Base-by-base conservation (phyloP, 2,888 invertebrate species). In the Drosophila ustulata region DNA sequence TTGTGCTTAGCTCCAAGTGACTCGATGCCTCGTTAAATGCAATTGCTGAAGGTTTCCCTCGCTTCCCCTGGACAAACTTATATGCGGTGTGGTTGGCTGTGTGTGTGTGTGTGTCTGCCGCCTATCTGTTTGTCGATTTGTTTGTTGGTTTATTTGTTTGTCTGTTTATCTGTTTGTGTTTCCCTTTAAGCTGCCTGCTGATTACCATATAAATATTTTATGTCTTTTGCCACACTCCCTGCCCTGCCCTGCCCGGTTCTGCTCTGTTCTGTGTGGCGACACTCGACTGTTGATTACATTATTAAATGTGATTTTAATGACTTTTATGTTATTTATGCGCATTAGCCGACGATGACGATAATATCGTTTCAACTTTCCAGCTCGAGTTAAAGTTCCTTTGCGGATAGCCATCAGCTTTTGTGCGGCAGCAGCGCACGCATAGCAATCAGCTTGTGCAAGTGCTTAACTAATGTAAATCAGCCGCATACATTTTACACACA, bases 241-340 rank as follows among this genome's bases (percentile, higher is more conserved):
- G 1, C 26, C 3, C 13, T 2, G 32, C 58, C 7, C 2, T 8
- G 1, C 26, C 3, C 13, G 2, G 32, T 43, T 7, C 8, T 30
- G 30, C 7, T 30, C 30, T 30, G 5, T 30, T 5, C 28, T 34
- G 18, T 23, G 9, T 8, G 6, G 2, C 3, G 3, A 11, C 34
- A 9, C n/a, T 26, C 43, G 47, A 26, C 50, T 51, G 47, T 65
- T 64, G 65, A 64, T 66, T 53, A 55, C 66, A 73, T 67, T 75
- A 79, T 84, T 78, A 86, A 88, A 84, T 84, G 89, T 68, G 83
- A 78, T 86, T 88, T 88, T 86, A 84, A 84, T 84, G 89, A 72
- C 80, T 68, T 63, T 67, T 53, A 41, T 57, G 77, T 52, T 66
- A 66, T 69, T 71, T 66, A 56, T 69, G 62, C 52, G 46, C 67